Conservation (phyloP, 1,140 invertebrate genomes). For the Xylocopa sonorina region DNA sequence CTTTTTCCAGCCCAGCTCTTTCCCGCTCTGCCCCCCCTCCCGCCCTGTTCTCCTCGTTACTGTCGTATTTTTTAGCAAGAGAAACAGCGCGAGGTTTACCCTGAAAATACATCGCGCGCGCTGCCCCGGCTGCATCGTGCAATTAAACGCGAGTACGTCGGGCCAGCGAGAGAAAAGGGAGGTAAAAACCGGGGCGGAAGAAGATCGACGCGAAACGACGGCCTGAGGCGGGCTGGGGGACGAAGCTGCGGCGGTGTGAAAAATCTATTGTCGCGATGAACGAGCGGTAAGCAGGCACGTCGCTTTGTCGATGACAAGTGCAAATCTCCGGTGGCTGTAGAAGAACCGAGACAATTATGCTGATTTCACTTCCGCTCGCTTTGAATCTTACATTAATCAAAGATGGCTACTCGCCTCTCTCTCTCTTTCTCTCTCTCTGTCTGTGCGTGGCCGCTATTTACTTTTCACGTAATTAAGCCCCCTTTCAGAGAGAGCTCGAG, state of each 20-base stretch:
- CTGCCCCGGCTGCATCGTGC: slow-evolving; percentile 56
- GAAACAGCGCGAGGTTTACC: slow-evolving; percentile 58
- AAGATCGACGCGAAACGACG: not conserved
- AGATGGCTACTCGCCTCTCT: not conserved
- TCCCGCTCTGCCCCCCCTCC: not conserved
- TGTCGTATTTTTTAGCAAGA: slow-evolving; percentile 48
- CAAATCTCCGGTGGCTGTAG: not conserved
- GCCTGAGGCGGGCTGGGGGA: not conserved
- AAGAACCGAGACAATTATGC: not conserved
- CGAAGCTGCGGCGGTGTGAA: not conserved
- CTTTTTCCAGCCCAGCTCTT: not conserved
- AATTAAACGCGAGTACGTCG: slow-evolving; percentile 56
- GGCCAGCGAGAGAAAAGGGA: slow-evolving; percentile 3
- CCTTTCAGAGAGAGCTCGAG: not conserved
- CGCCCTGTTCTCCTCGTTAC: not conserved
- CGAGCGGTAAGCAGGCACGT: not conserved
- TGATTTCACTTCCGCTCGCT: not conserved
- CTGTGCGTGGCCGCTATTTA: not conserved
- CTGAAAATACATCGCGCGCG: slow-evolving; percentile 63
- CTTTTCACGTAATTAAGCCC: not conserved
- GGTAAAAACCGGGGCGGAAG: not conserved
- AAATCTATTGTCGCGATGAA: slow-evolving; percentile 28
- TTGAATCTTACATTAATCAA: not conserved
- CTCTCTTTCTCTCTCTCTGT: too few relatives aligned
- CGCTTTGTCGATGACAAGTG: not conserved